Conservation (phyloP, 2,888 invertebrate species). For the Mythimna vitellina region DNA sequence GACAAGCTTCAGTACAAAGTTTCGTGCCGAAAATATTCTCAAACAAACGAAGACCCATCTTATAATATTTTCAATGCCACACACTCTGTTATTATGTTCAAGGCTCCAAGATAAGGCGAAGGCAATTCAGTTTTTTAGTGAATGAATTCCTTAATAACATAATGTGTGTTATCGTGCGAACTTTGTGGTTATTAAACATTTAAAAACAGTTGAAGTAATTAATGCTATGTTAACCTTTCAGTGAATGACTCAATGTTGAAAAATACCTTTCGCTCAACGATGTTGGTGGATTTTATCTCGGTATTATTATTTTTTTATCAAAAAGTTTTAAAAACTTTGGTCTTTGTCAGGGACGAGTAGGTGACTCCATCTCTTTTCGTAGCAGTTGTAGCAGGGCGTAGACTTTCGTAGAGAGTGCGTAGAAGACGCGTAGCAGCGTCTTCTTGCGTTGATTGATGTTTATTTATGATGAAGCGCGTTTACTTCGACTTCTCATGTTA, state of each 20-base stretch:
- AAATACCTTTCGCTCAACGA: neutral
- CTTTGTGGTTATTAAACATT: constrained; percentile 49
- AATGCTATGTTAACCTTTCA: constrained; percentile 24
- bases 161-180: constrained; percentile 59
- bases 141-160: constrained; percentile 51
- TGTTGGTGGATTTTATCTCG: neutral
- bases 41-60: constrained; percentile 42
- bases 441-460: no score
- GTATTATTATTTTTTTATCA: neutral
- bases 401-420: constrained; percentile 26
- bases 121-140: constrained; percentile 53
- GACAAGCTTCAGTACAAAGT: constrained; percentile 17
- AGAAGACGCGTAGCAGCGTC: constrained; percentile 23
- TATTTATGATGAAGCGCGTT: neutral
- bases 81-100: constrained; percentile 62
- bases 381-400: constrained; percentile 33
- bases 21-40: constrained; percentile 46
- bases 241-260: constrained; percentile 3
- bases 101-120: constrained; percentile 60
- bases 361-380: neutral
- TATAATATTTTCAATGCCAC: constrained; percentile 61
- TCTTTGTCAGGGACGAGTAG: neutral
- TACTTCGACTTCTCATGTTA: neutral
- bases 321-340: no score
- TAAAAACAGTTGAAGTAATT: constrained; percentile 56